Evolutionary conservation across 2,113 vertebrate genomes (phyloP).

Genomic region (Phoxinus phoxinus): DNA sequence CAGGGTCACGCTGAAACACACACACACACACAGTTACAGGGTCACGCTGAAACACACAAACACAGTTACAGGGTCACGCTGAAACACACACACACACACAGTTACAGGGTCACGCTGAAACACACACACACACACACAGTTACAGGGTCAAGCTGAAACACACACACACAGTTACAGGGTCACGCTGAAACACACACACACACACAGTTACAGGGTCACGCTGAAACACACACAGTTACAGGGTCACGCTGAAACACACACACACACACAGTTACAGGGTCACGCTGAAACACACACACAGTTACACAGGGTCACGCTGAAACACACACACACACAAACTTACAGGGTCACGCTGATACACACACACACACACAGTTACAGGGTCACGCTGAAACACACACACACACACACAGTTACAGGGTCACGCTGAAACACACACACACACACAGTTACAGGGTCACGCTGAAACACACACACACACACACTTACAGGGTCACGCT

Average conservation of each 20-base stretch:
- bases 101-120: background rate
- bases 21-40: background rate
- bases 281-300: background rate
- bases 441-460: background rate
- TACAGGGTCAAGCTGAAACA: background rate
- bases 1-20: background rate
- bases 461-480: background rate
- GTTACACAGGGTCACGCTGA: background rate
- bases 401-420: background rate
- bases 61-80: background rate
- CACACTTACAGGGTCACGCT: background rate
- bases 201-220: background rate
- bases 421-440: no score
- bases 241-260: no score
- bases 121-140: background rate
- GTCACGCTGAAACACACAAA: background rate
- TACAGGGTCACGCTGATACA: background rate
- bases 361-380: background rate
- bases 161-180: background rate
- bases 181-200: no score
- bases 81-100: background rate
- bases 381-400: no score
- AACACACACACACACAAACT: background rate
- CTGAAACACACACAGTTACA: background rate
- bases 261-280: background rate